phyloP scores from a whole-genome alignment of 1,140 invertebrate species.

The fruit fly (Drosophila melanogaster) region DNA sequence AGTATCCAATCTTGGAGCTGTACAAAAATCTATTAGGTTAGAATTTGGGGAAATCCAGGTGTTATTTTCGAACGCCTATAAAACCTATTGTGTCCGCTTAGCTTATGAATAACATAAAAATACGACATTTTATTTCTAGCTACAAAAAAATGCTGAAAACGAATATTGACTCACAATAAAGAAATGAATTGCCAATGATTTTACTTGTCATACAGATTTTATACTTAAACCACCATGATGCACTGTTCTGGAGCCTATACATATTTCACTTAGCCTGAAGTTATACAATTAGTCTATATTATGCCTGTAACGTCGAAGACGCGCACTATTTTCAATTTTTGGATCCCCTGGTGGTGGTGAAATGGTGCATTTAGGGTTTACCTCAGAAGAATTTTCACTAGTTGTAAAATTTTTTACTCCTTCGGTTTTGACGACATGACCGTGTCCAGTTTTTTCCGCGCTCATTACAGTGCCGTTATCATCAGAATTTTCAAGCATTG shows the following conservation, averaged over 20 bases:
- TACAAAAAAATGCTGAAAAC: no score
- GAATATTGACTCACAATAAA: neutral
- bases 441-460: slow-evolving; percentile 39
- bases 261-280: neutral
- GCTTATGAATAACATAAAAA: no score
- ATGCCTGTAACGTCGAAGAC: slow-evolving; percentile 79
- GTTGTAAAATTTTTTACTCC: slow-evolving; percentile 29
- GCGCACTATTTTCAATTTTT: slow-evolving; percentile 81
- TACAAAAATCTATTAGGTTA: no score
- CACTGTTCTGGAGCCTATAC: neutral
- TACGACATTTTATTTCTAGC: no score
- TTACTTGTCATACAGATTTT: neutral
- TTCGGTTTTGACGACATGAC: slow-evolving; percentile 14
- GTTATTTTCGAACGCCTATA: no score
- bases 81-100: no score
- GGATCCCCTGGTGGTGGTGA: slow-evolving; percentile 81
- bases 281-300: slow-evolving; percentile 67
- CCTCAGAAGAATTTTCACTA: slow-evolving; percentile 38
- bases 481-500: slow-evolving; percentile 62
- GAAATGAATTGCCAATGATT: neutral
- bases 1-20: no score
- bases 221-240: neutral
- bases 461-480: slow-evolving; percentile 66
- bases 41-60: no score
- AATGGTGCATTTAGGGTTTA: slow-evolving; percentile 61